A percentile compares a stretch with the other conserved stretches of the same genome.
These are phyloP conservation scores for Orthosia incerta DNA, from an alignment of 2,888 invertebrate genomes.

Conservation along the genomic window DNA sequence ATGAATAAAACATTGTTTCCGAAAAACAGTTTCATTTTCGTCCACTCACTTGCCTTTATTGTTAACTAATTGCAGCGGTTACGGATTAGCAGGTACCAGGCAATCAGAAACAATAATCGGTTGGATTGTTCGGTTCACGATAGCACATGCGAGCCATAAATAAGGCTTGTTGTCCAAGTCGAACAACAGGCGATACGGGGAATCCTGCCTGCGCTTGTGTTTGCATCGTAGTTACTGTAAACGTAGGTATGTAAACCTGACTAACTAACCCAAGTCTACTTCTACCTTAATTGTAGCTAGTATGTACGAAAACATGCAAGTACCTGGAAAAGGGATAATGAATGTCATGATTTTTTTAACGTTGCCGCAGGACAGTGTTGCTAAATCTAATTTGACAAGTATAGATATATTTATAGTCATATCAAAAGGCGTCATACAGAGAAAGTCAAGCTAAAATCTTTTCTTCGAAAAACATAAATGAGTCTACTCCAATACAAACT, in stretches of 20 bases:
- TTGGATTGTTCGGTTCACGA: constrained; percentile 45
- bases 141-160: constrained; percentile 54
- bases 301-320: neutral
- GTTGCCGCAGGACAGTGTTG: too few species aligned
- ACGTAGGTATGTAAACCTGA: constrained; percentile 39
- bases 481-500: constrained; percentile 7
- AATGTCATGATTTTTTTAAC: neutral
- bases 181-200: constrained; percentile 50
- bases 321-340: neutral
- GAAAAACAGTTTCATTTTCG: neutral
- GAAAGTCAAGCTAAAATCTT: neutral
- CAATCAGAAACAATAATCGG: constrained; percentile 56
- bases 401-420: too few species aligned
- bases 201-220: constrained; percentile 26
- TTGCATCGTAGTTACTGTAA: constrained; percentile 24
- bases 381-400: too few species aligned
- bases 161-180: constrained; percentile 55
- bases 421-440: neutral
- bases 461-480: neutral
- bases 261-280: constrained; percentile 1
- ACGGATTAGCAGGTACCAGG: constrained; percentile 47
- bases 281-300: neutral
- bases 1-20: constrained; percentile 41
- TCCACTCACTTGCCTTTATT: constrained; percentile 11
- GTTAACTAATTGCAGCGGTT: constrained; percentile 30